Evolutionary conservation across 2,888 invertebrate genomes (phyloP).

Genomic region (Mesorhabditis belari): DNA sequence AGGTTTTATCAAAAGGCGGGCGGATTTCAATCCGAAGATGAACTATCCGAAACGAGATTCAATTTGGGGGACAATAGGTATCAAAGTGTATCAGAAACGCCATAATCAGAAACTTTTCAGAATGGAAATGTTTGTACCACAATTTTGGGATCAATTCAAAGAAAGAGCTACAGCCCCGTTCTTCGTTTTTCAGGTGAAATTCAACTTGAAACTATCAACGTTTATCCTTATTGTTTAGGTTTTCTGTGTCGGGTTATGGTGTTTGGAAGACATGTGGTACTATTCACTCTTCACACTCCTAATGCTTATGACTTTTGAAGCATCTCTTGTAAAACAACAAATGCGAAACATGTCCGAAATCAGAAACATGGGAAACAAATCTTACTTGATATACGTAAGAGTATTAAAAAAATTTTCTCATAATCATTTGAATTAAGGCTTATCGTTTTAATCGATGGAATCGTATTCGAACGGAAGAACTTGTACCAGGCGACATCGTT

Average conservation of each 20-base stretch:
- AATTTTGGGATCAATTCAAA: slow-evolving; percentile 89
- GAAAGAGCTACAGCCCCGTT: slow-evolving; percentile 98
- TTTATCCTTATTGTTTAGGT: slow-evolving; percentile 58
- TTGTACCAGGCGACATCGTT: slow-evolving; percentile 91
- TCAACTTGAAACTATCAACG: neutral
- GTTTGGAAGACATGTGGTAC: slow-evolving; percentile 73
- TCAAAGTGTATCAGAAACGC: slow-evolving; percentile 24
- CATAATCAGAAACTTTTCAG: slow-evolving; percentile 54
- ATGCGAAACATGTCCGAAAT: slow-evolving; percentile 96
- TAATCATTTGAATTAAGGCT: slow-evolving; percentile 24
- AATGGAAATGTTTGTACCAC: slow-evolving; percentile 78
- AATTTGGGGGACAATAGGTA: slow-evolving; percentile 86
- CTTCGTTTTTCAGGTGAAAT: slow-evolving; percentile 82
- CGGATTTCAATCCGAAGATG: slow-evolving; percentile 77
- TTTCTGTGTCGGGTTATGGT: slow-evolving; percentile 96
- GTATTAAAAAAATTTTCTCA: neutral
- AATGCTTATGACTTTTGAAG: slow-evolving; percentile 69
- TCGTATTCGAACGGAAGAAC: slow-evolving; percentile 64
- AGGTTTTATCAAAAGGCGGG: slow-evolving; percentile 64
- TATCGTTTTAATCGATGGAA: slow-evolving; percentile 47
- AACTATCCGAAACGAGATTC: slow-evolving; percentile 69
- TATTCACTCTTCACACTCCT: slow-evolving; percentile 51
- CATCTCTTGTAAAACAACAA: slow-evolving; percentile 95
- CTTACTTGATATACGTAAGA: slow-evolving; percentile 71
- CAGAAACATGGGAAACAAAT: slow-evolving; percentile 96